Percentiles rank a stretch among this genome's conserved stretches.
These are phyloP conservation scores for Lepidocolaptes lacrymiger DNA, from an alignment of 2,797 vertebrate genomes.

Conservation along the genomic window DNA sequence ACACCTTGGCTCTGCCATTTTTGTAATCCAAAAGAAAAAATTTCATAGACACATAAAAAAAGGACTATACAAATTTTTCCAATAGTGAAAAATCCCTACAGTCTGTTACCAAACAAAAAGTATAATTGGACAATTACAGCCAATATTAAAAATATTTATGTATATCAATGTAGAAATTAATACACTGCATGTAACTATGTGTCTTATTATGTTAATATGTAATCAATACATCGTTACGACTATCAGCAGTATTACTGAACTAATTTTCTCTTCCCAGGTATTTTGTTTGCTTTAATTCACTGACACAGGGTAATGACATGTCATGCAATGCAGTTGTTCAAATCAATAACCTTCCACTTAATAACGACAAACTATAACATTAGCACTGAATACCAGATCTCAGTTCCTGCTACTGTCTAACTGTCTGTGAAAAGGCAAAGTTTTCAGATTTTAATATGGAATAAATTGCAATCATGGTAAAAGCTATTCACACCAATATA, in stretches of 20 bases:
- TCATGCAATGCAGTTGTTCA: neutral
- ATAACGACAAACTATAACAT: neutral
- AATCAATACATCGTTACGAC: neutral
- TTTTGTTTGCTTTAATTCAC: conserved; percentile 10
- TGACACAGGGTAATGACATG: neutral
- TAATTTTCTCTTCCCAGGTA: neutral
- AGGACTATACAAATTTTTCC: neutral
- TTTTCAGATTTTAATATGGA: neutral
- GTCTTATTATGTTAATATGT: neutral
- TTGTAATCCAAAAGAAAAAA: neutral
- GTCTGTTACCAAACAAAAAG: neutral
- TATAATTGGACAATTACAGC: neutral
- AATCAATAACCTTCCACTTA: conserved; percentile 5
- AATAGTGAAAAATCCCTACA: neutral
- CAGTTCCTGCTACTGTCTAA: neutral
- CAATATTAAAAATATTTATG: neutral
- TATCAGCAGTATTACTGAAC: neutral
- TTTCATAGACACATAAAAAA: neutral
- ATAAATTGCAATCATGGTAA: neutral
- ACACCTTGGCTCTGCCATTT: neutral
- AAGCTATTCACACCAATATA: neutral
- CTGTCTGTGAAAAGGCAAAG: neutral
- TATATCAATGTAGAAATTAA: neutral
- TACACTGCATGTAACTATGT: neutral
- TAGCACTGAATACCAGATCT: neutral